These are phyloP conservation scores for Caenorhabditis auriculariae DNA, from an alignment of 2,888 invertebrate species.

Conservation along the genomic window DNA sequence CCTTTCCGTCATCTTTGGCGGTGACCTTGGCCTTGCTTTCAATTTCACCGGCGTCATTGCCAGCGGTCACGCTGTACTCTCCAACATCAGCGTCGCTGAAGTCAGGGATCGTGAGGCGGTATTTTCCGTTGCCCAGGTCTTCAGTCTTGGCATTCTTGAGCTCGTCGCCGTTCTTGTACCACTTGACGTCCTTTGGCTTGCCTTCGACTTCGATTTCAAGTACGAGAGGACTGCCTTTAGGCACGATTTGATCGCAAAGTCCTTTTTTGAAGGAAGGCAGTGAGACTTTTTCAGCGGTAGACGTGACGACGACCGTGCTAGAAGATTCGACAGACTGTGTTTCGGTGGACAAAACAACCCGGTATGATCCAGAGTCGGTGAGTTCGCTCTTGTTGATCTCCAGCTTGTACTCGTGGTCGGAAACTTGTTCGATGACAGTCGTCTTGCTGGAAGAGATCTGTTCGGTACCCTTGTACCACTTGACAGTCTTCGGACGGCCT, in stretches of 20 bases:
- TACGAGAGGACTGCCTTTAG: slow-evolving; percentile 43
- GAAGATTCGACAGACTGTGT: slow-evolving; percentile 52
- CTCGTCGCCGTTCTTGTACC: slow-evolving; percentile 69
- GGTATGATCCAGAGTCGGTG: slow-evolving; percentile 41
- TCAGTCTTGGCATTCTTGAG: slow-evolving; percentile 37
- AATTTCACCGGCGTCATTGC: slow-evolving; percentile 63
- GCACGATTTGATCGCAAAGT: slow-evolving; percentile 62
- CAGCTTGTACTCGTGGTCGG: slow-evolving; percentile 46
- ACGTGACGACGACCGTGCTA: slow-evolving; percentile 67
- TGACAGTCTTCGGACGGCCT: slow-evolving; percentile 87
- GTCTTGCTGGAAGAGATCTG: slow-evolving; percentile 75
- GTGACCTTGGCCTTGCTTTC: slow-evolving; percentile 47
- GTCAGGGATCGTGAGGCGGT: slow-evolving; percentile 55
- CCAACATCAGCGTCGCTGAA: slow-evolving; percentile 61
- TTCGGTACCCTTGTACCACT: slow-evolving; percentile 94
- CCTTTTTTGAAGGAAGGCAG: slow-evolving; percentile 50
- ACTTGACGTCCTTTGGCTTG: slow-evolving; percentile 75
- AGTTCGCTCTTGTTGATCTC: slow-evolving; percentile 40
- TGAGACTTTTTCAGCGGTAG: slow-evolving; percentile 84
- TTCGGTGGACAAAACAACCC: slow-evolving; percentile 56
- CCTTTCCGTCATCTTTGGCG: slow-evolving; percentile 25
- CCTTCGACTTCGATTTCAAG: slow-evolving; percentile 59
- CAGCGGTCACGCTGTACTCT: slow-evolving; percentile 60
- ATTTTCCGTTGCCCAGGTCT: slow-evolving; percentile 57
- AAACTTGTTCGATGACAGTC: slow-evolving; percentile 46